Base-by-base conservation (phyloP, 2,797 vertebrate species). In the Rachycentron canadum region DNA sequence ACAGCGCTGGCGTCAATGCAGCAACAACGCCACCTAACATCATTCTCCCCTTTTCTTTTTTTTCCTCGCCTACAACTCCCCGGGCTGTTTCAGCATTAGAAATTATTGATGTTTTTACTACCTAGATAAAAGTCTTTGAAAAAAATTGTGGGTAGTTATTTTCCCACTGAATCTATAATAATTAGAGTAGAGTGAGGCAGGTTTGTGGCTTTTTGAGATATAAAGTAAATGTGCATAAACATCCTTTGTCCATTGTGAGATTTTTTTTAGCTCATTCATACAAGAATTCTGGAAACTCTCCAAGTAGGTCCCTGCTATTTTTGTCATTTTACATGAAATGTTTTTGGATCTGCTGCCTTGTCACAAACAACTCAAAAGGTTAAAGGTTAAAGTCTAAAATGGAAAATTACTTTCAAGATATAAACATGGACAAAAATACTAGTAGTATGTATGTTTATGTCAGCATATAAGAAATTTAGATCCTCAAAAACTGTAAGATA, bases 21-120 rank as follows among this genome's bases (percentile, higher is more conserved):
- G 85, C 86, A 88, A 79, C 85, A 87, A 75, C 57, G 64, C 82
- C 86, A 91, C 71, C 85, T 85, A 81, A 89, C 88, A 91, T 87
- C 63, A 83, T 82, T 83, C 72, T 66, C 76, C 70, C 79, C 68
- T 73, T 73, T 69, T 61, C 52, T 70, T 80, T 84, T 63, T 43
- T 74, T 56, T 68, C 69, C 55, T 28, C n/a, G 69, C 78, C 83
- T 88, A 81, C 84, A 84, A 84, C 91, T 92, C 86, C 87, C 19
- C 55, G 69, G 88, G 92, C 86, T 91, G 84, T 89, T 93, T 92
- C 88, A 89, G 77, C 72, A 72, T 89, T 84, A 92, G 86, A 88
- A 92, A 94, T 90, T 87, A 90, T 91, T 93, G 76, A 94, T 91
- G 90, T 83, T 86, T 93, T 91, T 85, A 88, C 88, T 89, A 87